Evolutionary conservation across 2,113 vertebrate species (phyloP), one percentile per base, ranked within the genome.

Genomic region (Pholis gunnellus): DNA sequence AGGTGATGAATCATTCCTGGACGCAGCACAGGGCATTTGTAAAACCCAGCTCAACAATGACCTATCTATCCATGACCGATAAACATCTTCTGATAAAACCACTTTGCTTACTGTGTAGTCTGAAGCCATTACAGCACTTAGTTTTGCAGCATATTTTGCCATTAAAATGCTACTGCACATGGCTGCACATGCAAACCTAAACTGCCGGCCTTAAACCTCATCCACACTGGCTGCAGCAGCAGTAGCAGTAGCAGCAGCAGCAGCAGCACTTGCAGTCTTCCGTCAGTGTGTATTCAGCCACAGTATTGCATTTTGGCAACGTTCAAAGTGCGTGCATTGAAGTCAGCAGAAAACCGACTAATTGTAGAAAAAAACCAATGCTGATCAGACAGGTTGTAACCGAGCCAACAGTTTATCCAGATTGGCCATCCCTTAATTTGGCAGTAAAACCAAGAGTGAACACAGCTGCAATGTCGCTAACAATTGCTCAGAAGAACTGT

Each of bases 1-100:
- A 75, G 22, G 38, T 44, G 2, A 61, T 17, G 7, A 71, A 64
- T 88, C 18, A 85, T 29, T 57, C 3, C 27, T 56, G 10, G 59
- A 50, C 14, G 50, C 3, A 18, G 25, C 31, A 38, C n/a, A 27
- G 27, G 65, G 56, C 22, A 46, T 50, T 8, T 5, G 8, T 7
- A 15, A 59, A 50, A 54, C 1, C 15, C 52, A 72, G 25, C 14
- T 57, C 22, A 63, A 15, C 22, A 46, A 29, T 4, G 46, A 78
- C 9, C 10, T 7, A n/a, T 18, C 40, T 2, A 72, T 56, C 13
- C 5, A 38, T 22, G 17, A 73, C 4, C 59, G 6, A 56, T 31
- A 27, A 2, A 31, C 31, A 27, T 75, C 20, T 63, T 48, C 6
- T 44, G 5, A 17, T 22, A 15, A 74, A 59, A 29, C 1, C 6